Conservation (phyloP, 2,888 invertebrate genomes). For the Cryptocephalus moraei region DNA sequence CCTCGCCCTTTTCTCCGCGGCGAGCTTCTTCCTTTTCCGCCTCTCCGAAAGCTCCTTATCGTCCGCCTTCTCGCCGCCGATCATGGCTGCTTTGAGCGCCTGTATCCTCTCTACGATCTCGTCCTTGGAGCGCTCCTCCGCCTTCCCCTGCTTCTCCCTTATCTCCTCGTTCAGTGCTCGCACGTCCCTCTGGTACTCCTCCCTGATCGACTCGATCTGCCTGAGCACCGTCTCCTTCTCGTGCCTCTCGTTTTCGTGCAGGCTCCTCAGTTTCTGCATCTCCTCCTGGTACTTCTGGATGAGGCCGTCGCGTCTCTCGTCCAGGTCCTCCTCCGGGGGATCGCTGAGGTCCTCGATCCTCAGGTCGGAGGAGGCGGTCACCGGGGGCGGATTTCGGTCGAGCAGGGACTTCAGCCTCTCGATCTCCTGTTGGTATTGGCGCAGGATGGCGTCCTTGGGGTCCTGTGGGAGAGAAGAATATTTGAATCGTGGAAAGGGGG, state of each 20-base stretch:
- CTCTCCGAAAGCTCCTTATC: slow-evolving; percentile 62
- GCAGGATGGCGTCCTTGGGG: slow-evolving; percentile 77
- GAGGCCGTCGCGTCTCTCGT: slow-evolving; percentile 32
- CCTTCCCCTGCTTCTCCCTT: slow-evolving; percentile 44
- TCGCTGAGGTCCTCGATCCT: slow-evolving; percentile 12
- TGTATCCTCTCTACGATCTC: slow-evolving; percentile 35
- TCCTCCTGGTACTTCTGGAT: slow-evolving; percentile 45
- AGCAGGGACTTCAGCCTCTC: slow-evolving; percentile 53
- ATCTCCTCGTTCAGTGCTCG: slow-evolving; percentile 51
- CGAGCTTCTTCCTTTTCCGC: slow-evolving; percentile 53
- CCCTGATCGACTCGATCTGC: slow-evolving; percentile 44
- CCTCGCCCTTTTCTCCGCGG: slow-evolving; percentile 53
- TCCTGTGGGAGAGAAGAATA: slow-evolving; percentile 38
- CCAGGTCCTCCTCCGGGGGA: slow-evolving; percentile 20
- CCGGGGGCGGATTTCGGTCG: slow-evolving; percentile 27
- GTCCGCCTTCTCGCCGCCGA: slow-evolving; percentile 68
- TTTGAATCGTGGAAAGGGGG: too few species aligned
- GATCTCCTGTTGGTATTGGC: slow-evolving; percentile 80
- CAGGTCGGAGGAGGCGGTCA: slow-evolving; percentile 25
- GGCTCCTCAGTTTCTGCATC: slow-evolving; percentile 37
- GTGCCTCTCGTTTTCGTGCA: slow-evolving; percentile 35
- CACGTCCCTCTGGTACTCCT: slow-evolving; percentile 46
- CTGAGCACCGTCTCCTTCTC: slow-evolving; percentile 35
- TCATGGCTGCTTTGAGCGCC: slow-evolving; percentile 61
- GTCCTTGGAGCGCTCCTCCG: slow-evolving; percentile 30